Base-by-base conservation (phyloP, 2,888 invertebrate species). In the Dusona sp. region DNA sequence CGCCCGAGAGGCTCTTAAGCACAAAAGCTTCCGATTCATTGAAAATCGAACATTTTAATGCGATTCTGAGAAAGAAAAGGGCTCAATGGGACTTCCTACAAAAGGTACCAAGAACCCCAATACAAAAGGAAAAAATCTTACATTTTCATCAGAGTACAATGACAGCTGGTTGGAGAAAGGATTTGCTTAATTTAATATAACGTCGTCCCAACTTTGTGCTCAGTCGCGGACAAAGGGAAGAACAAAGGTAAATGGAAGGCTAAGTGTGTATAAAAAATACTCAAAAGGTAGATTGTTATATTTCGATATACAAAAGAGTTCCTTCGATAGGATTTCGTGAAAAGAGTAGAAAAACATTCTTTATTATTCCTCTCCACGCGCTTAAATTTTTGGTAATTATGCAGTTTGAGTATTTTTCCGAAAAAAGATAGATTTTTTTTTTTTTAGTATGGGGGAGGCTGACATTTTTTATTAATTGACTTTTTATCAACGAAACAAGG, bases 121-220 rank as follows among this genome's bases (percentile, higher is more conserved):
- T 72, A 64, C 70, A 75, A 75, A 54, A 51, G 77, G 22, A 57
- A 29, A 61, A 64, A 75, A 68, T 42, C 38, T 3, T 3, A 33
- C 36, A 61, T 79, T 68, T 74, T 67, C 70, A 36, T 79, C 29
- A 22, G 45, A 75, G 70, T 79, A 75, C 75, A 80, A 84, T 75
- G 79, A 75, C 38, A 25, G 73, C 65, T n/a, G 48, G 73, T 33
- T 64, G 38, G 33, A 83, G 77, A 36, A 38, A 64, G 72, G 51
- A 70, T 83, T 38, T 77, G 77, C 77, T 83, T 51, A 72, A 51
- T 72, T 78, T 42, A 72, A 54, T 72, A 22, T 45, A 33, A 78
- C 65, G 19, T 73, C 83, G 54, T 73, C n/a, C 78, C 64, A 78
- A 84, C 68, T 75, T 75, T 61, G 51, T 51, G 64, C 51, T 45